phyloP scores from a whole-genome alignment of 2,113 vertebrate genomes.

The Numenius arquata region DNA sequence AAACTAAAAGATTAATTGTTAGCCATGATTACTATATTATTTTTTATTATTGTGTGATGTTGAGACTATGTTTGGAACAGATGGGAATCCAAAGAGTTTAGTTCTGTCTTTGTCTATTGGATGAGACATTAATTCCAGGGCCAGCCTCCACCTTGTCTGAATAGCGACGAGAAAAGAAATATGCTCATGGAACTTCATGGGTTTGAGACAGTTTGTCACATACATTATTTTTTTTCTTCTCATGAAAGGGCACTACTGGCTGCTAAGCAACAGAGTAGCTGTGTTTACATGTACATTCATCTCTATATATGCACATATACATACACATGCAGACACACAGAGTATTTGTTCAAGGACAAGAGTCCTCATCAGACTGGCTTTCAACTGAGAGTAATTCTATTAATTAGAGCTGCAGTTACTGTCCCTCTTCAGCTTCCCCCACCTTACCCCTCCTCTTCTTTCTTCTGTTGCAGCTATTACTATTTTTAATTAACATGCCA shows the following conservation, averaged over 20 bases:
- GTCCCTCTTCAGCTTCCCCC: slow-evolving; percentile 29
- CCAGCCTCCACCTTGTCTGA: slow-evolving; percentile 44
- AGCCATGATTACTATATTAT: slow-evolving; percentile 39
- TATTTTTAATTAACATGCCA: slow-evolving; percentile 71
- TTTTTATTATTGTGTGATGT: slow-evolving; percentile 44
- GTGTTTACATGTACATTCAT: slow-evolving; percentile 7
- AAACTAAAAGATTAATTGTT: slow-evolving; percentile 43
- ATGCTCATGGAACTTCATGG: not conserved
- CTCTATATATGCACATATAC: not conserved
- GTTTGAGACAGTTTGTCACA: slow-evolving; percentile 20
- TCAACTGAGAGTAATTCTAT: slow-evolving; percentile 65
- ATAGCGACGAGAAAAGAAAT: not conserved
- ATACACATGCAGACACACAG: not conserved
- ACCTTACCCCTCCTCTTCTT: slow-evolving; percentile 23
- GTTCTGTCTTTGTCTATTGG: slow-evolving; percentile 58
- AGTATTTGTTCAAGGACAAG: slow-evolving; percentile 51
- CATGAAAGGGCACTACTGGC: slow-evolving; percentile 45
- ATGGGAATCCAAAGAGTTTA: slow-evolving; percentile 68
- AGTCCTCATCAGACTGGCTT: slow-evolving; percentile 53
- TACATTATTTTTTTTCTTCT: slow-evolving; percentile 22
- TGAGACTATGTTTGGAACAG: slow-evolving; percentile 64
- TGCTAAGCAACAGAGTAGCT: slow-evolving; percentile 69
- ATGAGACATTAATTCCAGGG: slow-evolving; percentile 65
- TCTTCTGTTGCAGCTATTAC: slow-evolving; percentile 57
- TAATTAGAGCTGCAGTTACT: slow-evolving; percentile 58